Evolutionary conservation across 2,113 vertebrate species (phyloP), one percentile per base, ranked within the genome.

Genomic region (Crotalus helleri): DNA sequence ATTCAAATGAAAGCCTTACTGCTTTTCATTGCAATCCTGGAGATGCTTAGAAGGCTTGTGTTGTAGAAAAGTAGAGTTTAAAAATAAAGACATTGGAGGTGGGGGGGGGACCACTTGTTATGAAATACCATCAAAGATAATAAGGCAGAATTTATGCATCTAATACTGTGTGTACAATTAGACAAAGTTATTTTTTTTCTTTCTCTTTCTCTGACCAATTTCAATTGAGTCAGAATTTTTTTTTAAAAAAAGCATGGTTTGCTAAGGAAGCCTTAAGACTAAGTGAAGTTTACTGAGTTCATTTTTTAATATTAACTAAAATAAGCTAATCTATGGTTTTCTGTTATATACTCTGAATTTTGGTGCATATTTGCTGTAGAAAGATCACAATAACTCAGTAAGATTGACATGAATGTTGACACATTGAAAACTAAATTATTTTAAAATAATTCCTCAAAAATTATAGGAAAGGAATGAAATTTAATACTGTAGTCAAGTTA

Each of bases 11-110:
- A 46, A 93, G 2, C 0, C 4, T 95, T 19, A 0, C 0, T 91
- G 6, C 92, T 88, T 90, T 88, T 92, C 33, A 91, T 2, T 92
- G n/a, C 10, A 93, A 93, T 91, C 85, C 15, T 91, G 91, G 91
- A 93, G 39, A 93, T 89, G 89, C 61, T 93, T 58, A 90, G 54
- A 94, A 87, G 54, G 85, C n/a, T 94, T 88, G 3, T 88, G 54
- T 64, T 19, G 85, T 0, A 26, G 33, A 94, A 85, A 5, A 59
- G 3, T 55, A 93, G 21, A 93, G 94, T 85, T 21, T 57, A 93
- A 90, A 87, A 81, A 39, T 33, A 91, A 39, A 39, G 13, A 51
- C 33, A 91, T 19, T 39, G 19, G 19, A 8, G 24, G n/a, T 33
- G 33, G 39, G 57, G 51, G n/a, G 6, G 55, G 54, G 23, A 19